A percentile compares a stretch with the other conserved stretches of the same genome.
Conservation (phyloP, 2,797 vertebrate genomes). For the Graptemys geographica region DNA sequence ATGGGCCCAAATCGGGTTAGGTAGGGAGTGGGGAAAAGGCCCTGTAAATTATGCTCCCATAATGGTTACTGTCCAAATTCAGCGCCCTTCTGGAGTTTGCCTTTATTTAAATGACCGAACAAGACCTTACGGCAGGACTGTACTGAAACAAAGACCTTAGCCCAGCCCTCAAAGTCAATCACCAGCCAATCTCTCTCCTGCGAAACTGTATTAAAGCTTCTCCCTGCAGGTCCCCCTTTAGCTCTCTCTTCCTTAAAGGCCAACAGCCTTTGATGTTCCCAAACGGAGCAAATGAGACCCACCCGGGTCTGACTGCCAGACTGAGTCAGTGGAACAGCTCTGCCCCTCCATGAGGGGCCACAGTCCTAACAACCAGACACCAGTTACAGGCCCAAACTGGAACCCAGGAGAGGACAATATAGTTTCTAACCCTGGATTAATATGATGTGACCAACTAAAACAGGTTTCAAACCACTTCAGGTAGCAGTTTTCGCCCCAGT, state of each 20-base stretch:
- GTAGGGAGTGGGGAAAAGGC: background rate
- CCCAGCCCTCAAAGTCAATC: background rate
- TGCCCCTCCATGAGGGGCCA: no score
- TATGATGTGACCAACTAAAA: background rate
- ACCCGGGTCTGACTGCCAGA: background rate
- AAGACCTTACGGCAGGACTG: background rate
- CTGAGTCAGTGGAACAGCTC: no score
- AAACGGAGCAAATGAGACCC: background rate
- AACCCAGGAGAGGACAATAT: background rate
- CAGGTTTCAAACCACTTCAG: background rate
- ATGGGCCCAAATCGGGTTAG: background rate
- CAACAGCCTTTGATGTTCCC: background rate
- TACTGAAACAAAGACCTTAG: background rate
- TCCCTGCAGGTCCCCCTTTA: background rate
- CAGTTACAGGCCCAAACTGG: background rate
- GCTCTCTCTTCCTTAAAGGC: background rate
- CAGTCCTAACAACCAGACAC: background rate
- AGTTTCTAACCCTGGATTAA: background rate
- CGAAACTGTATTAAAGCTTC: background rate
- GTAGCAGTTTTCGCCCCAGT: background rate
- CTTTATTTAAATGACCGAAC: background rate
- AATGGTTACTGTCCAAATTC: background rate
- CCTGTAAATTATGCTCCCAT: background rate
- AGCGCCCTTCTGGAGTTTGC: background rate
- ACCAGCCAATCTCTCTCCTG: background rate